phyloP scores from a whole-genome alignment of 2,888 invertebrate species.

The Phyllotreta cruciferae region DNA sequence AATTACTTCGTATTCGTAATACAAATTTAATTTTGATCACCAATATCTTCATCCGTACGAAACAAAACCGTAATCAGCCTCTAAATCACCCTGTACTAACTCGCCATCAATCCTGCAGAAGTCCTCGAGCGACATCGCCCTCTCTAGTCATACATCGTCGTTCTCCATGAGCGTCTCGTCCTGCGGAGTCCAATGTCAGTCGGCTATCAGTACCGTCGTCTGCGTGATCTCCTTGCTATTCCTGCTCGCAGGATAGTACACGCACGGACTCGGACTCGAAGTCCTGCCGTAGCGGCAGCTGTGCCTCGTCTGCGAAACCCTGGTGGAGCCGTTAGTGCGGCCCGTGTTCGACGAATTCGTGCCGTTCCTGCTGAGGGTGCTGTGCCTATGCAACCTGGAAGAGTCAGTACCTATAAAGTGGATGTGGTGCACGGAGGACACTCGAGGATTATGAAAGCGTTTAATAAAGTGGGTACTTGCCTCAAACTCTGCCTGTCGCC shows the following conservation, averaged over 20 bases:
- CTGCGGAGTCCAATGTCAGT: conserved; percentile 30
- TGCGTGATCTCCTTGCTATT: conserved; percentile 53
- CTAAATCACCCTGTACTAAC: conserved; percentile 18
- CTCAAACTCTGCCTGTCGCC: conserved; percentile 77
- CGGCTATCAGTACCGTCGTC: conserved; percentile 37
- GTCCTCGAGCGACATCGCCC: conserved; percentile 15
- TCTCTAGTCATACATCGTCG: conserved; percentile 19
- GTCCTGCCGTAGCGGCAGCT: conserved; percentile 42
- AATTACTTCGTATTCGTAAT: too few species aligned
- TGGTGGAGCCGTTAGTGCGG: conserved; percentile 51
- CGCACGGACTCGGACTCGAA: conserved; percentile 63
- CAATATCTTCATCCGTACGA: background rate
- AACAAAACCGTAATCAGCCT: background rate
- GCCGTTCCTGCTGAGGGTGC: conserved; percentile 59
- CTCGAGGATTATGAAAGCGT: background rate
- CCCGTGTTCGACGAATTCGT: conserved; percentile 25
- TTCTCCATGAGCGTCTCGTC: conserved; percentile 20
- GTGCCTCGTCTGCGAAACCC: conserved; percentile 24
- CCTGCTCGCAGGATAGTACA: conserved; percentile 64
- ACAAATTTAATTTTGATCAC: too few species aligned
- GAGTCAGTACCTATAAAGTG: background rate
- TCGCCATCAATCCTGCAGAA: conserved; percentile 18
- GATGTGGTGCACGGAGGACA: background rate
- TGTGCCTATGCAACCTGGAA: conserved; percentile 63
- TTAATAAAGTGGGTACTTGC: conserved; percentile 35